Percentiles rank a stretch among this genome's conserved stretches.
phyloP scores from a whole-genome alignment of 2,113 vertebrate species.

The Myrmecobius fasciatus region DNA sequence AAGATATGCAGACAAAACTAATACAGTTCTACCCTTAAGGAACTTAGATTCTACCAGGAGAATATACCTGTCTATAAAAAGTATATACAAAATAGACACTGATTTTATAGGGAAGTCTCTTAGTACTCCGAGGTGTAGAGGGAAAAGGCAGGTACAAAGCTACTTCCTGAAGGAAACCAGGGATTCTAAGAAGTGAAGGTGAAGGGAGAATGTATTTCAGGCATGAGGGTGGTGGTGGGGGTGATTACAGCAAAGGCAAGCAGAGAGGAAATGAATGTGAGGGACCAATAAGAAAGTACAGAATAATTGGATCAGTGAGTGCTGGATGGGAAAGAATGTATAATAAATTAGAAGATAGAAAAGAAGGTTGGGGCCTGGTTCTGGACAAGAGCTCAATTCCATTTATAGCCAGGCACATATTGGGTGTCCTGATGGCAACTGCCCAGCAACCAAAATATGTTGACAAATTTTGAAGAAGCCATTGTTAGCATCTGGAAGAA shows the following conservation, averaged over 20 bases:
- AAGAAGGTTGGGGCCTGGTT: background rate
- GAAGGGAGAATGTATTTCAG: background rate
- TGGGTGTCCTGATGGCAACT: background rate
- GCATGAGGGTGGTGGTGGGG: background rate
- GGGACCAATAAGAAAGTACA: background rate
- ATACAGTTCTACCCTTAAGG: background rate
- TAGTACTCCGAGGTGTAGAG: background rate
- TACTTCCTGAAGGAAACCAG: background rate
- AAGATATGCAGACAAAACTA: background rate
- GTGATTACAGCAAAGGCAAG: background rate
- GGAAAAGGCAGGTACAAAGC: background rate
- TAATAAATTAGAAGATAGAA: background rate
- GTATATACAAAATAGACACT: background rate
- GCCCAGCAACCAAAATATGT: background rate
- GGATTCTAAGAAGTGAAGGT: background rate
- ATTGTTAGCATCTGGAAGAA: background rate
- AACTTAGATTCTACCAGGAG: background rate
- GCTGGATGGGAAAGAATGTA: background rate
- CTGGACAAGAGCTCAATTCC: background rate
- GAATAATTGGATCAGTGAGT: background rate
- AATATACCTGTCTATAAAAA: background rate
- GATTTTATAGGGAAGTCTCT: background rate
- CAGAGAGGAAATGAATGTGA: background rate
- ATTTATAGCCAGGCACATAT: background rate
- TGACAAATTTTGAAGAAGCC: constrained; percentile 20